phyloP scores from a whole-genome alignment of 2,888 invertebrate species.

The Pandemis cinnamomeana region DNA sequence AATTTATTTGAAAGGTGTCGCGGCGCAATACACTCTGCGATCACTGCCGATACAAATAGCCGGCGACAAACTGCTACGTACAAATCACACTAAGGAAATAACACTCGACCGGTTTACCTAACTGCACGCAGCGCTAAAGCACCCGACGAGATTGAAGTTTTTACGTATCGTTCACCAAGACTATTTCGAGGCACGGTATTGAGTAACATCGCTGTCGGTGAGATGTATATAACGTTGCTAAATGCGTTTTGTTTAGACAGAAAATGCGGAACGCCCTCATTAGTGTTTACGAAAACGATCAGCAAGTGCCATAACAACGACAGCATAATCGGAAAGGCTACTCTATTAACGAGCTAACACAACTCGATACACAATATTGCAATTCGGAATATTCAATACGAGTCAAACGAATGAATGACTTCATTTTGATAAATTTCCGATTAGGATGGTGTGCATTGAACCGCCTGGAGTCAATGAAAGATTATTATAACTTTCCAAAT shows the following conservation, averaged over 20 bases:
- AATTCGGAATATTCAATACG: slow-evolving; percentile 13
- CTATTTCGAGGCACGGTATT: slow-evolving; percentile 5
- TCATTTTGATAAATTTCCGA: slow-evolving; percentile 28
- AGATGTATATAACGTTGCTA: neutral
- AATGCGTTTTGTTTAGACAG: slow-evolving; percentile 38
- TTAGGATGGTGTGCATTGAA: slow-evolving; percentile 45
- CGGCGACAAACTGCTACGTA: slow-evolving; percentile 66
- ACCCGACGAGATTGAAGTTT: slow-evolving; percentile 1
- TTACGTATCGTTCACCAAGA: slow-evolving; percentile 5
- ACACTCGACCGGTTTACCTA: slow-evolving; percentile 68
- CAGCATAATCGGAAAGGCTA: slow-evolving; percentile 21
- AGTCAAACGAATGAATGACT: slow-evolving; percentile 19
- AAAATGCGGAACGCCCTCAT: slow-evolving; percentile 9
- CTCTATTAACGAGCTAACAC: slow-evolving; percentile 8
- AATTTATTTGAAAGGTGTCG: slow-evolving; percentile 84
- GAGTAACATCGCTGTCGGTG: neutral
- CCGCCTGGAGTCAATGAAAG: slow-evolving; percentile 51
- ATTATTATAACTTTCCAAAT: slow-evolving; percentile 53
- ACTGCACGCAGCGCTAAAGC: slow-evolving; percentile 64
- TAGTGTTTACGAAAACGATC: slow-evolving; percentile 28
- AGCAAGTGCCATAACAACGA: slow-evolving; percentile 32
- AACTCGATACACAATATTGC: slow-evolving; percentile 21
- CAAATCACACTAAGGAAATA: slow-evolving; percentile 76
- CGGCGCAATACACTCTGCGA: slow-evolving; percentile 79
- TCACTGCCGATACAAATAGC: slow-evolving; percentile 67